Evolutionary conservation across 2,113 vertebrate species (phyloP).

Genomic region (Bos javanicus): DNA sequence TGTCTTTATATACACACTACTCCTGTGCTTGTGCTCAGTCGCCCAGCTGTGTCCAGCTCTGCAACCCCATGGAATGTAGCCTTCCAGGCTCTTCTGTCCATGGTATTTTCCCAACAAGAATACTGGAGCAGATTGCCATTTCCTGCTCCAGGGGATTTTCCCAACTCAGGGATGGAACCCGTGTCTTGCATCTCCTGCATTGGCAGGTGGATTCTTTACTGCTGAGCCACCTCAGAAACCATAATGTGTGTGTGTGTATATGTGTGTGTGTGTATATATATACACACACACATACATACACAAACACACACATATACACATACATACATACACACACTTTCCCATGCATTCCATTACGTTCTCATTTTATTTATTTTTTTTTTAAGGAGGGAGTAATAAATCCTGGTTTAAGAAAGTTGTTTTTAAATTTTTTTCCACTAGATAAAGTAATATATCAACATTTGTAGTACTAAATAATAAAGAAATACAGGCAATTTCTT

Average conservation of each 20-base stretch:
- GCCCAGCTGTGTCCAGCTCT: neutral
- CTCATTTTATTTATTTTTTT: neutral
- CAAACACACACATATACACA: neutral
- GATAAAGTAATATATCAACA: neutral
- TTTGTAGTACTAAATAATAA: slow-evolving; percentile 8
- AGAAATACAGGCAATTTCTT: neutral
- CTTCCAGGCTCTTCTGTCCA: neutral
- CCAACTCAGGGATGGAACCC: neutral
- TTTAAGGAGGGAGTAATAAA: neutral
- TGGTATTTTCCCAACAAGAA: neutral
- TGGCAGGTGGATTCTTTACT: neutral
- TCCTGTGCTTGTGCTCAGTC: neutral
- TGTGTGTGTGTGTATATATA: accelerated
- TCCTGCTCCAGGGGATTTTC: neutral
- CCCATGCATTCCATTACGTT: neutral
- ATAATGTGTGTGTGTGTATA: neutral
- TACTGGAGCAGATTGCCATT: neutral
- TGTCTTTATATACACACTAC: neutral
- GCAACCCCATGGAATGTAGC: neutral
- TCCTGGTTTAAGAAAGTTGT: slow-evolving; percentile 3
- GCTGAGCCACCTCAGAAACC: neutral
- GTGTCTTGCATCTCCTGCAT: neutral
- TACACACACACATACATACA: neutral
- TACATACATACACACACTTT: neutral
- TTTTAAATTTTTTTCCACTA: neutral